Evolutionary conservation across 2,113 vertebrate genomes (phyloP).

Genomic region (Rousettus leschenaultii): DNA sequence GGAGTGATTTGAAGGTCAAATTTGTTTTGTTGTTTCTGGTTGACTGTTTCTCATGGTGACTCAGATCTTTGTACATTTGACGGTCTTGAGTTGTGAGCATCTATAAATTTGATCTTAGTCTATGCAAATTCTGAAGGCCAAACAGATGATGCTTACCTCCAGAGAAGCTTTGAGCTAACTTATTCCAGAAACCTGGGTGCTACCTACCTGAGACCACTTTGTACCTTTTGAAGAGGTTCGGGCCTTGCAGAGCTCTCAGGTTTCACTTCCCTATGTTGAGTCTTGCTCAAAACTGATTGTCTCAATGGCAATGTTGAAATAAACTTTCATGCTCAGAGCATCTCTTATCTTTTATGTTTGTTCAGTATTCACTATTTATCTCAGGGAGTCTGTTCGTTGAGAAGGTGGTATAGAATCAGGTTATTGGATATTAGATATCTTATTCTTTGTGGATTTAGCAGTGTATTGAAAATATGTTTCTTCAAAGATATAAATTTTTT

Average conservation of each 20-base stretch:
- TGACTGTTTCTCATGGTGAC: not conserved
- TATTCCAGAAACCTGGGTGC: not conserved
- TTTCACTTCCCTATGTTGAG: not conserved
- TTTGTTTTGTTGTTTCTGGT: not conserved
- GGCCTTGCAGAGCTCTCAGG: not conserved
- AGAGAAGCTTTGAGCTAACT: not conserved
- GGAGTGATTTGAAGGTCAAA: conserved; percentile 8
- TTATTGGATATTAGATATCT: not conserved
- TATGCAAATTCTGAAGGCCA: not conserved
- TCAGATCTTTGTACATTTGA: not conserved
- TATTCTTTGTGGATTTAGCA: not conserved
- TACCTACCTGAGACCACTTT: not conserved
- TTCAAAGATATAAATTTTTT: not conserved
- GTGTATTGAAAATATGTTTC: not conserved
- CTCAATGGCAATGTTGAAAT: not conserved
- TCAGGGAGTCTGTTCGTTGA: not conserved
- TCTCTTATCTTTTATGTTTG: not conserved
- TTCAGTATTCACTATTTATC: not conserved
- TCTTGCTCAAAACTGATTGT: not conserved
- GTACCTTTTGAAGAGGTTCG: not conserved
- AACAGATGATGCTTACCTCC: not conserved
- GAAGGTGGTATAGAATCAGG: not conserved
- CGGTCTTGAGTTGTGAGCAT: not conserved
- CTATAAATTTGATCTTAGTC: not conserved
- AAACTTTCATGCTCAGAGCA: not conserved